Percentiles rank a stretch among this genome's conserved stretches.
Conservation (phyloP, 2,797 vertebrate genomes). For the Urocyon cinereoargenteus region DNA sequence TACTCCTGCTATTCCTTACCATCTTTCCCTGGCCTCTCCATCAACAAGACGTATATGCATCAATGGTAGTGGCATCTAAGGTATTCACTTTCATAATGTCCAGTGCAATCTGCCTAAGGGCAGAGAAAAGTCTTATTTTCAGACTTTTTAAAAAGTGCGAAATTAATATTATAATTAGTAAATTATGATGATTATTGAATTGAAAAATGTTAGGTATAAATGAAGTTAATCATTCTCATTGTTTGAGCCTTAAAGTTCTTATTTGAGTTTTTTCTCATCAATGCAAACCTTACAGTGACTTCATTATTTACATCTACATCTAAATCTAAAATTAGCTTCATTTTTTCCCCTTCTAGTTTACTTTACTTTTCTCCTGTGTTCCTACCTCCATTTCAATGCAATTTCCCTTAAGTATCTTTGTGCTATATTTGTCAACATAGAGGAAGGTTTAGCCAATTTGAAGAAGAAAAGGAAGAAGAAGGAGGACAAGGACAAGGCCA, state of each 20-base stretch:
- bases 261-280: neutral
- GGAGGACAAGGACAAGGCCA: neutral
- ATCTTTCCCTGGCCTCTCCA: neutral
- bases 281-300: neutral
- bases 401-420: neutral
- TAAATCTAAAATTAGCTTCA: neutral
- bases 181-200: neutral
- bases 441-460: neutral
- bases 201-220: conserved; percentile 44
- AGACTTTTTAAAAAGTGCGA: neutral
- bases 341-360: neutral
- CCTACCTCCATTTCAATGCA: neutral
- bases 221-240: conserved; percentile 8
- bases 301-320: neutral
- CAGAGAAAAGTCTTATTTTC: neutral
- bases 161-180: neutral
- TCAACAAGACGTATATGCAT: neutral
- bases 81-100: neutral
- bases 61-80: neutral
- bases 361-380: neutral
- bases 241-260: neutral
- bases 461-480: neutral
- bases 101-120: neutral
- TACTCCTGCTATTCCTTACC: neutral
- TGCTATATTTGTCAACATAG: neutral